Evolutionary conservation across 2,888 invertebrate genomes (phyloP).

Genomic region (Agelastica alni): DNA sequence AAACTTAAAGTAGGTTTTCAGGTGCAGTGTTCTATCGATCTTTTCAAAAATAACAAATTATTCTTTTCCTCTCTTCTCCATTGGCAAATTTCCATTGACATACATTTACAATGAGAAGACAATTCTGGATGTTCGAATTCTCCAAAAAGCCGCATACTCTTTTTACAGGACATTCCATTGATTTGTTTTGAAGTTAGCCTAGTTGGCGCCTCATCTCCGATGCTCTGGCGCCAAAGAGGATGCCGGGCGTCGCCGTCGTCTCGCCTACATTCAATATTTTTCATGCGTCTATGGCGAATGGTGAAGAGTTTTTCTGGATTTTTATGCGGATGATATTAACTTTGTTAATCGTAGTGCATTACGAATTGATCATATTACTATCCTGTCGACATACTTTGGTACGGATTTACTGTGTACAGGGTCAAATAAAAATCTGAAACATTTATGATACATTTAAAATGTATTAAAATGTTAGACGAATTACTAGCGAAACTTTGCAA

Average conservation of each 20-base stretch:
- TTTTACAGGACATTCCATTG: not conserved
- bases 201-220: conserved; percentile 18
- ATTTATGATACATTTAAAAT: no score
- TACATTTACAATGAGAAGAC: conserved; percentile 4
- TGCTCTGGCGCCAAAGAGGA: conserved; percentile 11
- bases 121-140: not conserved
- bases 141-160: not conserved
- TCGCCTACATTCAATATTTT: conserved; percentile 18
- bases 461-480: no score
- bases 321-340: no score
- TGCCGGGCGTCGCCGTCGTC: conserved; percentile 8
- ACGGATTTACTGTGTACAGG: no score
- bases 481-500: no score
- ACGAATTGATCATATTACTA: no score
- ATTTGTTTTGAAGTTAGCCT: conserved; percentile 22
- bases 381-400: no score
- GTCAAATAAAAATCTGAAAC: no score
- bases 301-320: no score
- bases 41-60: not conserved
- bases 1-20: no score
- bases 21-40: not conserved
- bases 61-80: not conserved
- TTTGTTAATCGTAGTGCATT: no score
- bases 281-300: not conserved
- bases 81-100: conserved; percentile 20